phyloP scores from a whole-genome alignment of 1,140 invertebrate species.

The Homalodisca vitripennis region DNA sequence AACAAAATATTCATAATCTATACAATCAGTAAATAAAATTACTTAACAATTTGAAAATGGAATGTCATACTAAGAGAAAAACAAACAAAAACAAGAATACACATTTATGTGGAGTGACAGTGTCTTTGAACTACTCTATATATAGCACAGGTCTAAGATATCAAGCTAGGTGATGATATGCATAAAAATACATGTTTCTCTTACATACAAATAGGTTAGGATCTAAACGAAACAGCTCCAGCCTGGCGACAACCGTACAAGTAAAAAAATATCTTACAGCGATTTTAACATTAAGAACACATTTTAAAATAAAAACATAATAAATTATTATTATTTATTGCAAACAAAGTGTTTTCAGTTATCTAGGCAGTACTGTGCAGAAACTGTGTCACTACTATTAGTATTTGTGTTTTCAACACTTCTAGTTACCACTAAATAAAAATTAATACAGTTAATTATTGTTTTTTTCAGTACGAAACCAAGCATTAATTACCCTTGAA shows the following conservation, averaged over 20 bases:
- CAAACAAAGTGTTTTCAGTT: slow-evolving; percentile 18
- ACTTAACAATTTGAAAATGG: slow-evolving; percentile 29
- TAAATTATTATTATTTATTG: slow-evolving; percentile 22
- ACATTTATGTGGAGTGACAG: slow-evolving; percentile 16
- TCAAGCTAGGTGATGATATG: slow-evolving; percentile 35
- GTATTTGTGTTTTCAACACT: slow-evolving; percentile 16
- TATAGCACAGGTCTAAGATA: slow-evolving; percentile 31
- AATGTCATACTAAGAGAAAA: slow-evolving; percentile 24
- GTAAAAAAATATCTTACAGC: slow-evolving; percentile 36
- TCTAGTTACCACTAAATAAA: slow-evolving; percentile 21
- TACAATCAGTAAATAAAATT: slow-evolving; percentile 23
- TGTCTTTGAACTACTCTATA: slow-evolving; percentile 23
- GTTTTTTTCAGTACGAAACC: slow-evolving; percentile 20
- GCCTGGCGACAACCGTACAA: no score
- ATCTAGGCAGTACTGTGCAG: slow-evolving; percentile 27
- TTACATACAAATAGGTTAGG: slow-evolving; percentile 34
- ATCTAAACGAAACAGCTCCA: slow-evolving; percentile 23
- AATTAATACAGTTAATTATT: slow-evolving; percentile 16
- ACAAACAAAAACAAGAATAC: background rate
- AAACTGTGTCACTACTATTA: slow-evolving; percentile 24
- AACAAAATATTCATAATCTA: slow-evolving; percentile 27
- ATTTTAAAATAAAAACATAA: slow-evolving; percentile 4
- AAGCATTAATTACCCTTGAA: slow-evolving; percentile 26
- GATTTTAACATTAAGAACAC: slow-evolving; percentile 33
- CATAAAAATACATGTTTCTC: slow-evolving; percentile 34